Base-by-base conservation (phyloP, 92 coral and sea anemone genomes). In the Zoanthus solanderi region DNA sequence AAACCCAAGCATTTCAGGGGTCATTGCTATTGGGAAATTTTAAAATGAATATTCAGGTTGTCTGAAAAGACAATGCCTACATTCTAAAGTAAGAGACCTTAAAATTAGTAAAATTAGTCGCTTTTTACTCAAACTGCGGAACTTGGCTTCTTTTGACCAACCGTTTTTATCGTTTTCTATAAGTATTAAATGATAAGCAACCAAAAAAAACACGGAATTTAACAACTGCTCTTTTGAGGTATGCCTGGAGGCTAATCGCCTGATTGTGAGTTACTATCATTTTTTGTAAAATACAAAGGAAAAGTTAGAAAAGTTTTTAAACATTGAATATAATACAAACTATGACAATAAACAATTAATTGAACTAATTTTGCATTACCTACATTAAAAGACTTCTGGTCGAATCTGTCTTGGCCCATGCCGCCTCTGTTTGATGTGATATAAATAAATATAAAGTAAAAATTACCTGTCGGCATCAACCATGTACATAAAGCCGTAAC, bases 381-480 rank as follows among this genome's bases (percentile, higher is more conserved):
- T 2, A 61, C 30, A 61, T 61, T 28, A 69, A 12, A 8, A 32
- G 45, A 12, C 45, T 32, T 69, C 42, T 69, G 29, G 74, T 69
- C 17, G 74, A 15, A 69, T 69, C 74, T 69, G 74, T 69, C 45
- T 1, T 61, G 68, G 17, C 68, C 68, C 15, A 61, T 69, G 0
- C 74, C 28, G 45, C 74, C 74, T 69, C 42, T 30, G 74, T 30
- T 69, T 69, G 1, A 29, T 69, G 45, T 42, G 14, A 30, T 9
- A 69, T 32, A 69, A 29, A 69, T 29, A 12, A 28, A 30, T 29
- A 69, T 69, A 69, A 32, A 17, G 13, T 76, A 48, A 48, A 42
- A 50, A 28, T 78, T 53, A 77, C 67, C 82, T 34, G 42, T 78
- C 37, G 54, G 83, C 83, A 78, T 78, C 69, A 78, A 31, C 83